Conservation (phyloP, 2,797 vertebrate genomes). For the Prionace glauca region DNA sequence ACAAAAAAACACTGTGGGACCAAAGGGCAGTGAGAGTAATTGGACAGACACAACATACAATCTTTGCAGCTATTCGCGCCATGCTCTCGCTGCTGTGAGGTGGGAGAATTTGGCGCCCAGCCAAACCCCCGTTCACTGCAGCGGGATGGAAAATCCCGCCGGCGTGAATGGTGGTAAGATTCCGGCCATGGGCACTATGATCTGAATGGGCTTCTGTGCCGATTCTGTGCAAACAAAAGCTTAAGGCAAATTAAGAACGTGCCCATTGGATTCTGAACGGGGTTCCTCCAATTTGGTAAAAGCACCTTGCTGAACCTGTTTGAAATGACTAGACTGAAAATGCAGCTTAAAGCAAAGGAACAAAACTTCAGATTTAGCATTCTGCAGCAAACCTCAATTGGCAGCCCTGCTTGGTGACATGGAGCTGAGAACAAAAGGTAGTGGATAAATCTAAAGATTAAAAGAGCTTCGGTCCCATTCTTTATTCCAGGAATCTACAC, state of each 20-base stretch:
- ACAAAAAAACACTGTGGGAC: not conserved
- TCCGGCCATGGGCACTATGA: not conserved
- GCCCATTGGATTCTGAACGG: not conserved
- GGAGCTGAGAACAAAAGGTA: not conserved
- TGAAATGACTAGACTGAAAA: not conserved
- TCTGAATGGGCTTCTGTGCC: not conserved
- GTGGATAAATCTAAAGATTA: conserved; percentile 1
- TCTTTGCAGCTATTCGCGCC: no score
- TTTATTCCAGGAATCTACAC: not conserved
- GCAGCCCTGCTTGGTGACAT: not conserved
- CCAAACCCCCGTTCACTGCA: no score
- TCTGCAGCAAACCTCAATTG: not conserved
- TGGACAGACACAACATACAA: not conserved
- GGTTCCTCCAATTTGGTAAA: not conserved
- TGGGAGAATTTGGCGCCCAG: no score
- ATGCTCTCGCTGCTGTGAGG: no score
- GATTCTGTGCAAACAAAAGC: not conserved
- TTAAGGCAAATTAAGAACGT: not conserved
- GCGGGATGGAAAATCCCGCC: no score
- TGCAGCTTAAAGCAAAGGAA: not conserved
- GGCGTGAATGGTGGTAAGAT: no score
- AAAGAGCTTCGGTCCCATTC: not conserved
- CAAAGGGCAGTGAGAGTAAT: not conserved
- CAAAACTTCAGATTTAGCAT: no score
- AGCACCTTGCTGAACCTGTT: not conserved